phyloP scores from a whole-genome alignment of 1,140 invertebrate species.

The Zelostemma sp. region DNA sequence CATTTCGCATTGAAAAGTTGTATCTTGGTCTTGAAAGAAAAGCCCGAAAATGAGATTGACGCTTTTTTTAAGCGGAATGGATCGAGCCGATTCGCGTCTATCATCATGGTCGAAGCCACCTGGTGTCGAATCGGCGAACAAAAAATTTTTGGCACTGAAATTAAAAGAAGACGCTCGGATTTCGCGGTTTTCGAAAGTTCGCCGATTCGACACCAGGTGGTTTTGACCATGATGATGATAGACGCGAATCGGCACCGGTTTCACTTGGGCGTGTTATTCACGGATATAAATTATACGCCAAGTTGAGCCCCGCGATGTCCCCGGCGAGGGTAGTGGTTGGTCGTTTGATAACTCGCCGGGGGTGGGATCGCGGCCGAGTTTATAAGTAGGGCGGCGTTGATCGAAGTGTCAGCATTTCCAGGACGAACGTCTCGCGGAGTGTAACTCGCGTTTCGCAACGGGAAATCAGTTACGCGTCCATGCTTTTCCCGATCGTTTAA shows the following conservation, averaged over 20 bases:
- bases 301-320: not conserved
- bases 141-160: no score
- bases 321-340: constrained; percentile 2
- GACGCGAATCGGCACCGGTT: not conserved
- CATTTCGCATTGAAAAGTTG: no score
- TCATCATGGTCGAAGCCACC: no score
- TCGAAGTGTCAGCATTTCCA: constrained; percentile 36
- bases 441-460: constrained; percentile 18
- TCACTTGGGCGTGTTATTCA: constrained; percentile 23
- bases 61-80: no score
- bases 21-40: no score
- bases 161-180: no score
- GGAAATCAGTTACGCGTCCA: constrained; percentile 22
- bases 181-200: no score
- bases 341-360: not conserved
- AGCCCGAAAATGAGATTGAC: no score
- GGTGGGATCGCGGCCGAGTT: constrained; percentile 41
- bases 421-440: constrained; percentile 30
- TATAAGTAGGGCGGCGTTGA: constrained; percentile 58
- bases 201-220: no score
- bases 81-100: no score
- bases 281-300: constrained; percentile 2
- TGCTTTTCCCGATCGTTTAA: constrained; percentile 4
- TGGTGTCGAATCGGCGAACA: no score
- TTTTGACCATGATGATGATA: no score